Conservation (phyloP, 1,140 invertebrate species). For the Idris sp. region DNA sequence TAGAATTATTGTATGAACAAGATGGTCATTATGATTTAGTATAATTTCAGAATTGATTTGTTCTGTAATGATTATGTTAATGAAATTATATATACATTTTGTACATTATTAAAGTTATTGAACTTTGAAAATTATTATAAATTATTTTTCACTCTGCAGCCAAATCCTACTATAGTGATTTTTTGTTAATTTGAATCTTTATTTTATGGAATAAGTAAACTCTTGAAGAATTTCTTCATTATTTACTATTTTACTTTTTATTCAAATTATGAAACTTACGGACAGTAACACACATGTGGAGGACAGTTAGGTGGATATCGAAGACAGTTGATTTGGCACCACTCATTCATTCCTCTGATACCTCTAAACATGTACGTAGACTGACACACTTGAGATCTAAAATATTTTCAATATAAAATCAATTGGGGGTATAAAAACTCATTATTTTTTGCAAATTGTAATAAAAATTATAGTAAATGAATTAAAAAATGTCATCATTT, state of each 20-base stretch:
- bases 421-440: no score
- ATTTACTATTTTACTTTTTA: no score
- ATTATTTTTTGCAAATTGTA: no score
- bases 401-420: no score
- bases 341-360: slow-evolving; percentile 86
- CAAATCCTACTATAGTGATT: not conserved
- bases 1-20: slow-evolving; percentile 4
- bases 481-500: no score
- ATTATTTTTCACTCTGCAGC: slow-evolving; percentile 8
- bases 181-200: no score
- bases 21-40: slow-evolving; percentile 7
- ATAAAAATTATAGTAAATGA: no score
- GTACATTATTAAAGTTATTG: slow-evolving; percentile 35
- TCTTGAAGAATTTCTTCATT: no score
- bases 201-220: no score
- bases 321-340: slow-evolving; percentile 91
- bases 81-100: slow-evolving; percentile 37
- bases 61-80: slow-evolving; percentile 32
- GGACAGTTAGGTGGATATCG: slow-evolving; percentile 92
- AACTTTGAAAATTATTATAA: slow-evolving; percentile 13
- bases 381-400: slow-evolving; percentile 87
- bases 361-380: slow-evolving; percentile 81
- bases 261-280: slow-evolving; percentile 82
- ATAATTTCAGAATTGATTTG: slow-evolving; percentile 22
- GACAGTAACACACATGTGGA: slow-evolving; percentile 84